Conservation (phyloP, 30 jellyfish, hydroid and myxozoan species). For the Aurelia coerulea region DNA sequence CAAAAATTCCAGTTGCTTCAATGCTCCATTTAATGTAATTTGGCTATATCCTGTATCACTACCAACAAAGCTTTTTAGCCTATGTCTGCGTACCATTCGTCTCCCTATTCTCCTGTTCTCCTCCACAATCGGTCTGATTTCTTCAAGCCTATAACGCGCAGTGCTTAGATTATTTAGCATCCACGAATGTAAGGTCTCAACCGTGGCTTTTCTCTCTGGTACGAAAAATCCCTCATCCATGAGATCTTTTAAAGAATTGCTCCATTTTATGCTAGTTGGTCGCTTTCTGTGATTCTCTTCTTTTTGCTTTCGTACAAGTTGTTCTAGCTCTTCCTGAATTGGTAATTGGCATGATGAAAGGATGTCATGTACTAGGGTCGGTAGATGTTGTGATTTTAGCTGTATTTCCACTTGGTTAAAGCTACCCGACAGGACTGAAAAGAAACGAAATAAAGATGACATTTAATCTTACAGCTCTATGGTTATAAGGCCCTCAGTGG, state of each 20-base stretch:
- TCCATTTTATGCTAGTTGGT: conserved; percentile 51
- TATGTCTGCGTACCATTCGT: conserved; percentile 53
- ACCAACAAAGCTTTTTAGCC: conserved; percentile 46
- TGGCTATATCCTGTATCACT: conserved; percentile 56
- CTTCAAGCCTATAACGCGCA: conserved; percentile 46
- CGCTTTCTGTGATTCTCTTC: not conserved
- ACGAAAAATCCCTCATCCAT: conserved; percentile 54
- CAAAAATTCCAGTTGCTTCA: conserved; percentile 64
- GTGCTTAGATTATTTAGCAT: conserved; percentile 35
- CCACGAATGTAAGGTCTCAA: conserved; percentile 58
- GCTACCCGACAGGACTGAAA: not conserved
- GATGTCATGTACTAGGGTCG: conserved; percentile 60
- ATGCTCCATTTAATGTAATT: conserved; percentile 68
- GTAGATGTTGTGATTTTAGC: conserved; percentile 46
- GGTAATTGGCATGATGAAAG: conserved; percentile 59
- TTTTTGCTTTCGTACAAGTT: conserved; percentile 23
- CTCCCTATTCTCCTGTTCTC: conserved; percentile 53
- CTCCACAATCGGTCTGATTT: conserved; percentile 36
- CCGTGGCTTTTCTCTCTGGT: conserved; percentile 5
- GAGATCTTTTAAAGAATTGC: conserved; percentile 25
- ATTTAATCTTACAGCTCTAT: too few species aligned
- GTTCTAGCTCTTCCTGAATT: conserved; percentile 46
- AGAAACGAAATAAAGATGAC: too few species aligned
- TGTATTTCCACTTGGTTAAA: conserved; percentile 54
- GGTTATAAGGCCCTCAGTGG: too few species aligned